These are phyloP conservation scores for Gastrophryne carolinensis DNA, from an alignment of 2,797 vertebrate genomes.

Conservation along the genomic window DNA sequence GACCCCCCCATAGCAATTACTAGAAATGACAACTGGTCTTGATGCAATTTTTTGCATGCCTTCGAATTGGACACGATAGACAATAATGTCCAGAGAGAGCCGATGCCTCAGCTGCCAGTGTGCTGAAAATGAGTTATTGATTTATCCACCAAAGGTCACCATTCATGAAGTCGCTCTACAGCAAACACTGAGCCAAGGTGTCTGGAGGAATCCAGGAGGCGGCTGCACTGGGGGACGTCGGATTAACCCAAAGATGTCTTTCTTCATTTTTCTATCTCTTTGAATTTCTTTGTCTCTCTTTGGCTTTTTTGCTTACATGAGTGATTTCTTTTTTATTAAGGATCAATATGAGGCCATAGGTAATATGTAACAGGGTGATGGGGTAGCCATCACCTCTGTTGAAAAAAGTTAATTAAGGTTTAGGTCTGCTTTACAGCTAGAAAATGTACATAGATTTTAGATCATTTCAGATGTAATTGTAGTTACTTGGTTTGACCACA, in stretches of 20 bases:
- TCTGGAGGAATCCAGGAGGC: slow-evolving; percentile 26
- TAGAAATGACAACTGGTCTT: slow-evolving; percentile 10
- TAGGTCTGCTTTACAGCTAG: no score
- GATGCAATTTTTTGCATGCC: slow-evolving; percentile 41
- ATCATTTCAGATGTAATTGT: no score
- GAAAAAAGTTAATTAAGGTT: no score
- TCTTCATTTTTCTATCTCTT: neutral
- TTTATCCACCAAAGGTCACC: slow-evolving; percentile 41
- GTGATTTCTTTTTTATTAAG: no score
- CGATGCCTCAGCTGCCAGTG: slow-evolving; percentile 26
- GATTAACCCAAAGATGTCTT: neutral
- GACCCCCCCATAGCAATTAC: neutral
- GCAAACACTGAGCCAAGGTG: slow-evolving; percentile 38
- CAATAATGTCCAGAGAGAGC: slow-evolving; percentile 38
- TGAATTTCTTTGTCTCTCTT: no score
- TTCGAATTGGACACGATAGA: slow-evolving; percentile 32
- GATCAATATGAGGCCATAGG: no score
- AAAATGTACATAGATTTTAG: no score
- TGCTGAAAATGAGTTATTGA: slow-evolving; percentile 50
- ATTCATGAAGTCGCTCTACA: slow-evolving; percentile 50
- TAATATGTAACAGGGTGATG: no score
- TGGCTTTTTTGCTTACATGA: no score
- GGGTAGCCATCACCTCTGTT: no score
- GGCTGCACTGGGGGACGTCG: neutral
- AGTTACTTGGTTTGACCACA: no score